These are phyloP conservation scores for Augochlora pura DNA, from an alignment of 1,140 invertebrate genomes.

Conservation along the genomic window DNA sequence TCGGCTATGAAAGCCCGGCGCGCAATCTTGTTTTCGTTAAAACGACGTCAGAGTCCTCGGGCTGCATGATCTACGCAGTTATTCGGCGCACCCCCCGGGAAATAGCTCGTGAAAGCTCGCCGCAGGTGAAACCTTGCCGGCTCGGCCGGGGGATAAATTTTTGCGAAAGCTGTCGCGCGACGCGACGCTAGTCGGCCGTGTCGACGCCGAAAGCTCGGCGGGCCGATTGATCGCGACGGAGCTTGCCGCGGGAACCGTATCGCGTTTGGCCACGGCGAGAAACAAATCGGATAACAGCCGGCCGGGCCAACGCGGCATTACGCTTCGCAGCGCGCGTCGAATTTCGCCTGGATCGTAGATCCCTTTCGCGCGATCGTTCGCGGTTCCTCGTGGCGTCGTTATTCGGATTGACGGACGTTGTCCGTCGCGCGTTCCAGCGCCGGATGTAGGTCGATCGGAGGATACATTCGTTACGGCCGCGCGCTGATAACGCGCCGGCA, in stretches of 20 bases:
- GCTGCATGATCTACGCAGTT: constrained; percentile 32
- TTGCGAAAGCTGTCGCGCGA: constrained; percentile 12
- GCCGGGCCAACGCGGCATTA: not conserved
- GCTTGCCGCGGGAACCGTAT: not conserved
- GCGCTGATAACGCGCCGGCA: constrained; percentile 35
- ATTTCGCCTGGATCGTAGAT: too few species aligned
- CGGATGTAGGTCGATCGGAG: constrained; percentile 30
- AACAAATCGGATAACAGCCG: not conserved
- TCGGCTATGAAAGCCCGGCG: not conserved
- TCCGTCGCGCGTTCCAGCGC: constrained; percentile 28
- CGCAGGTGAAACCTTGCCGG: constrained; percentile 32
- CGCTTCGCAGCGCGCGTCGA: too few species aligned
- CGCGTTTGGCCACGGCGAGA: not conserved
- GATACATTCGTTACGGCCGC: constrained; percentile 36
- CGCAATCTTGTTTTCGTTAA: constrained; percentile 45
- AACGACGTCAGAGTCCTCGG: constrained; percentile 38
- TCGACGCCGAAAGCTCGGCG: not conserved
- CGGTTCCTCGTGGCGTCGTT: too few species aligned
- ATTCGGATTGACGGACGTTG: too few species aligned
- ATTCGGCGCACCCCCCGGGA: constrained; percentile 30
- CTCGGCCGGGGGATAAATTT: constrained; percentile 27
- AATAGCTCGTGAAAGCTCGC: constrained; percentile 42
- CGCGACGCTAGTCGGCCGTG: not conserved
- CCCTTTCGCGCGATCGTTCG: too few species aligned
- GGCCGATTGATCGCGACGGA: constrained; percentile 15